A percentile compares a stretch with the other conserved stretches of the same genome.
phyloP scores from a whole-genome alignment of 2,888 invertebrate genomes.

The Octodonta nipae region DNA sequence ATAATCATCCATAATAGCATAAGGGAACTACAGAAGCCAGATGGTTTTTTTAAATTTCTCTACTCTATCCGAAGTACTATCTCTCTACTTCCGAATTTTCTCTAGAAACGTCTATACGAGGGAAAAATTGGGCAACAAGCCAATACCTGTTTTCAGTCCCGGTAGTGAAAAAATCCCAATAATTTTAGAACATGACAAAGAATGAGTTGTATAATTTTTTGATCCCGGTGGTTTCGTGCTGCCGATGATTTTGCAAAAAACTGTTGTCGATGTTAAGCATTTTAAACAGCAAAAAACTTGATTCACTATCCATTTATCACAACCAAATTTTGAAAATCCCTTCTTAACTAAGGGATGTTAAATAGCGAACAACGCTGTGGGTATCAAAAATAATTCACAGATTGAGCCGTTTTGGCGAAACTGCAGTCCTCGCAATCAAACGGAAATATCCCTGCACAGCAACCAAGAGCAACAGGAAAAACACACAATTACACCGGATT shows the following conservation, averaged over 20 bases:
- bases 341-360: constrained; percentile 14
- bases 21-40: too few species aligned
- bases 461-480: constrained; percentile 6
- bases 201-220: constrained; percentile 79
- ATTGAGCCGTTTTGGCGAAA: constrained; percentile 32
- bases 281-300: constrained; percentile 34
- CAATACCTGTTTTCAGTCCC: too few species aligned
- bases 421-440: too few species aligned
- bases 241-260: constrained; percentile 67
- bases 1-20: constrained; percentile 37
- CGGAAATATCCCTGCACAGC: constrained; percentile 4
- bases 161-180: too few species aligned
- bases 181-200: constrained; percentile 75
- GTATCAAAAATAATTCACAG: constrained; percentile 6
- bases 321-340: constrained; percentile 12
- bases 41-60: too few species aligned
- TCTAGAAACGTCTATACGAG: too few species aligned
- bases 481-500: constrained; percentile 2
- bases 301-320: constrained; percentile 37
- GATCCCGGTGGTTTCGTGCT: constrained; percentile 71
- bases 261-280: constrained; percentile 62
- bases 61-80: too few species aligned
- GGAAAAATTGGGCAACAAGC: too few species aligned
- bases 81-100: too few species aligned
- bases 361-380: constrained; percentile 7